Conservation (phyloP, 2,888 invertebrate species). For the Mellilla xanthometata region DNA sequence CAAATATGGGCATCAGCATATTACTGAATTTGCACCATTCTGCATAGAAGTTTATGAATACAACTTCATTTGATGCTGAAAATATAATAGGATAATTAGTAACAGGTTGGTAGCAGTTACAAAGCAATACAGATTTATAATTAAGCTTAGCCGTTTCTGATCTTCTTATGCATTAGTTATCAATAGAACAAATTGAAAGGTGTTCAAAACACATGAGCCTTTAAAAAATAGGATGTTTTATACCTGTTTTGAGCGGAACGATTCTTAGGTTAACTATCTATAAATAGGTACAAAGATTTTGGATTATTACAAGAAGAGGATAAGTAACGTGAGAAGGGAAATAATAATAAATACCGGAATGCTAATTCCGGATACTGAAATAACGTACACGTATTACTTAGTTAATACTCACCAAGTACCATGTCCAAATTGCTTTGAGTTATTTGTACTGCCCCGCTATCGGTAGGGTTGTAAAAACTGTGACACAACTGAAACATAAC, state of each 20-base stretch:
- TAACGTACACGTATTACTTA: constrained; percentile 20
- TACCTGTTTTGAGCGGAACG: too few species aligned
- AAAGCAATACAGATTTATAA: too few species aligned
- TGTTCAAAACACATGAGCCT: too few species aligned
- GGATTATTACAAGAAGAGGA: too few species aligned
- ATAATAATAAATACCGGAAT: neutral
- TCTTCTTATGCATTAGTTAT: too few species aligned
- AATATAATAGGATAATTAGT: too few species aligned
- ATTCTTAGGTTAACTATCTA: too few species aligned
- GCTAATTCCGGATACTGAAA: constrained; percentile 19
- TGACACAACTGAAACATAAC: constrained; percentile 76
- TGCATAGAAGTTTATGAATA: constrained; percentile 99
- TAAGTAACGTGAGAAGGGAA: neutral
- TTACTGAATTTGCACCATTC: constrained; percentile 99
- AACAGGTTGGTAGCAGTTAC: too few species aligned
- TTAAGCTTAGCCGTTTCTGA: too few species aligned
- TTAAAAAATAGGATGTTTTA: too few species aligned
- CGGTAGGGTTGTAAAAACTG: constrained; percentile 88
- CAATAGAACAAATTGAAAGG: too few species aligned
- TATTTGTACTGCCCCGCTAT: constrained; percentile 92
- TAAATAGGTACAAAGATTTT: too few species aligned
- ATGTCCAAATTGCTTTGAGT: constrained; percentile 92
- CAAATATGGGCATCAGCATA: constrained; percentile 97
- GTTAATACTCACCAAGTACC: constrained; percentile 87
- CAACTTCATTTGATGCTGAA: constrained; percentile 97